Base-by-base conservation (phyloP, 1,140 invertebrate species). In the Dendrolimus kikuchii region DNA sequence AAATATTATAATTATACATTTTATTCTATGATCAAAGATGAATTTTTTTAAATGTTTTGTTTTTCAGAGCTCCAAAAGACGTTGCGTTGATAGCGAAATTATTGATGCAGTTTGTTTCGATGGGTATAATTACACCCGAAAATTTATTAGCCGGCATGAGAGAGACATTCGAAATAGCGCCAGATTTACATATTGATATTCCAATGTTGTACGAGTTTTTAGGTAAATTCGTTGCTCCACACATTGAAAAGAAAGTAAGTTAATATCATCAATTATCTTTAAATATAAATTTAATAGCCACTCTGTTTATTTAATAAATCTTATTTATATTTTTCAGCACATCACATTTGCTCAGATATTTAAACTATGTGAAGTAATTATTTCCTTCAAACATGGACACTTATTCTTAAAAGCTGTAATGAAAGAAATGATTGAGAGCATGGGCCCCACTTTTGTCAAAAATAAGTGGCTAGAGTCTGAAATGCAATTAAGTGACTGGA, bases 381-480 rank as follows among this genome's bases (percentile, higher is more conserved):
- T 83, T 38, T 48, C 64, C 9, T 55, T 65, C 10, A 69, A 80
- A 40, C 74, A 81, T 9, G 87, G 80, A 37, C 78, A 88, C 38
- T 81, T 88, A 60, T 71, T 92, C 38, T 62, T 92, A 53, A 89
- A 87, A 54, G 72, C 85, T 49, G 61, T 92, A 41, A 74, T 92
- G 39, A 86, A 71, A 38, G 76, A 88, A 62, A 55, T 92, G 51
- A 81, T 81, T 50, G 80, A 83, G 49, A 86, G 87, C 55, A 90
- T 91, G 83, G 89, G 89, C 56, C 74, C 86, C n/a, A 85, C 87
- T 51, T 90, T 89, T 77, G 76, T 90, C 2, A 84, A 83, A 55
- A 84, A 85, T 44, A 88, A 89, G 59, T 93, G 91, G 91, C 79
- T 86, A 49, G 83, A 88, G 64, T 90, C 90, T 46, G 83, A 80